Evolutionary conservation across 1,140 invertebrate species (phyloP).

Genomic region (Neotoxoptera formosana): DNA sequence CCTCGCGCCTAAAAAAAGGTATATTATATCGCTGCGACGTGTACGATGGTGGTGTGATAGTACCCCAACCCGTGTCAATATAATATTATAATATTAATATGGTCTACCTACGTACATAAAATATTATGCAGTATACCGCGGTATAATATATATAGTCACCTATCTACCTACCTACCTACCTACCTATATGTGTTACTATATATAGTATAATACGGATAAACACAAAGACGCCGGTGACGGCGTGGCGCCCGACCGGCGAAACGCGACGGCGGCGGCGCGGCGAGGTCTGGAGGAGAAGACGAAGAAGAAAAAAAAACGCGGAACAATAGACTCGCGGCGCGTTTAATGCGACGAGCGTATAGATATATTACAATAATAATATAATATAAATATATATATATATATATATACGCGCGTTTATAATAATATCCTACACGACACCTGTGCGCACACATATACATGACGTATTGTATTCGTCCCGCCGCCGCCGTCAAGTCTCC

Average conservation of each 20-base stretch:
- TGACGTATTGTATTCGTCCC: constrained; percentile 27
- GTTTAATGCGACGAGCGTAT: not conserved
- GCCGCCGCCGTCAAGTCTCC: not conserved
- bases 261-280: not conserved
- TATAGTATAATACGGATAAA: not conserved
- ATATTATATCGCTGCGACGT: too few species aligned
- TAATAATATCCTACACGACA: not conserved
- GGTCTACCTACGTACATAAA: too few species aligned
- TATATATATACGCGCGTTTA: not conserved
- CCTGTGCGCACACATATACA: not conserved
- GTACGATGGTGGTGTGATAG: not conserved
- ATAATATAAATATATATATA: not conserved
- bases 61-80: not conserved
- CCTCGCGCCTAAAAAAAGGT: not conserved
- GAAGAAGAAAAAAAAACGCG: not conserved
- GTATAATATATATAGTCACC: not conserved
- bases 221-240: constrained; percentile 12
- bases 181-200: too few species aligned
- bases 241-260: constrained; percentile 33
- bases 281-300: not conserved
- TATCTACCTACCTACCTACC: too few species aligned
- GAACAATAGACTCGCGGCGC: constrained; percentile 14
- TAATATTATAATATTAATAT: not conserved
- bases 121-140: not conserved
- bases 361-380: not conserved